These are phyloP conservation scores for Pelosia muscerda DNA, from an alignment of 2,888 invertebrate species.

Conservation along the genomic window DNA sequence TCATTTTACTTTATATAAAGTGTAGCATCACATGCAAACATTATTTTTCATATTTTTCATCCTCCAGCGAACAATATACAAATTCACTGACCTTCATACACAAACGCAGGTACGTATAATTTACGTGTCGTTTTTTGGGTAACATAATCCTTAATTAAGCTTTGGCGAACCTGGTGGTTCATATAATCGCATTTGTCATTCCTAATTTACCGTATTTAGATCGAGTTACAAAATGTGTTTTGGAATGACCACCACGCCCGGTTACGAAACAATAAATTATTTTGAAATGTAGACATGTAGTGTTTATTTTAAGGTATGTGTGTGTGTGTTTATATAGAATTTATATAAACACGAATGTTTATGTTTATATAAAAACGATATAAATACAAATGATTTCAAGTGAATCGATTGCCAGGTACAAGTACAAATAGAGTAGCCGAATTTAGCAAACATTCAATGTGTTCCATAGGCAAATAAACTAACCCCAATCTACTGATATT, in stretches of 20 bases:
- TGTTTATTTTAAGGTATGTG: too few relatives aligned
- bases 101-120: slow-evolving; percentile 45
- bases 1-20: neutral
- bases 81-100: slow-evolving; percentile 42
- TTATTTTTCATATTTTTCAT: slow-evolving; percentile 13
- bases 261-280: slow-evolving; percentile 44
- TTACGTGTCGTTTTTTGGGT: slow-evolving; percentile 56
- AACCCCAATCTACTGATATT: neutral
- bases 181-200: slow-evolving; percentile 62
- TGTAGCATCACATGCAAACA: slow-evolving; percentile 11
- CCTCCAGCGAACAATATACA: slow-evolving; percentile 15
- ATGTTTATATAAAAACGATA: neutral
- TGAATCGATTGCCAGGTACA: neutral
- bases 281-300: too few relatives aligned
- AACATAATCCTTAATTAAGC: slow-evolving; percentile 65
- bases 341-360: neutral
- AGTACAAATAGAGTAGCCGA: neutral
- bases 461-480: neutral
- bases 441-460: neutral
- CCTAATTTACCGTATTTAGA: slow-evolving; percentile 61
- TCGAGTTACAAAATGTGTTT: slow-evolving; percentile 57
- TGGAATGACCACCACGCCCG: slow-evolving; percentile 35
- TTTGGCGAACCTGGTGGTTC: slow-evolving; percentile 54
- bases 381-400: neutral
- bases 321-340: neutral